These are phyloP conservation scores for Drosophila ezoana DNA, from an alignment of 2,888 invertebrate species.

Conservation along the genomic window DNA sequence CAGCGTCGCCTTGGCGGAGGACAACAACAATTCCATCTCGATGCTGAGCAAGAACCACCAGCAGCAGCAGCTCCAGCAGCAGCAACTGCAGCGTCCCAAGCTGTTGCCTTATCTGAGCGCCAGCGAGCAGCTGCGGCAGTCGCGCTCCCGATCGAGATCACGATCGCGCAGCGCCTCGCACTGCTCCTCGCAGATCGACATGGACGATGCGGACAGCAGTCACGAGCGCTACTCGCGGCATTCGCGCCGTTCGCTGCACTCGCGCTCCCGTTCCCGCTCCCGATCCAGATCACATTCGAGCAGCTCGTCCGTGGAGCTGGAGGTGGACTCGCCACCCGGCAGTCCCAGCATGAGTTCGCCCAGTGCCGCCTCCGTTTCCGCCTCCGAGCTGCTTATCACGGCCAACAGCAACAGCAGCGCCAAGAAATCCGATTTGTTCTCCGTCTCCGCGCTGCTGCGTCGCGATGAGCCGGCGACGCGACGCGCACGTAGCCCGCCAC, in stretches of 20 bases:
- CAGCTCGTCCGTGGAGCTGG: conserved; percentile 89
- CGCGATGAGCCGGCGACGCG: conserved; percentile 88
- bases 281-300: conserved; percentile 78
- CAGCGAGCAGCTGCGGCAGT: conserved; percentile 68
- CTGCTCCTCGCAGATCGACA: conserved; percentile 79
- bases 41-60: conserved; percentile 83
- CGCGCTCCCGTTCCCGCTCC: conserved; percentile 73
- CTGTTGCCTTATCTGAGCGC: conserved; percentile 86
- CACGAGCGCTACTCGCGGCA: conserved; percentile 65
- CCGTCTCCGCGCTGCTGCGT: conserved; percentile 92
- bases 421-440: conserved; percentile 93
- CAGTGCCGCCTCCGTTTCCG: conserved; percentile 69
- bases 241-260: conserved; percentile 72
- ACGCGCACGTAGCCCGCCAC: conserved; percentile 54
- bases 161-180: conserved; percentile 81
- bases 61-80: conserved; percentile 59
- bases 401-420: conserved; percentile 83
- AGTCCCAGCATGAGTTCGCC: conserved; percentile 80
- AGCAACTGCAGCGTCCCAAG: conserved; percentile 85
- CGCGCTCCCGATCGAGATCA: conserved; percentile 74
- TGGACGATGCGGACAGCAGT: conserved; percentile 77
- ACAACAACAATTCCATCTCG: conserved; percentile 83
- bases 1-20: conserved; percentile 58
- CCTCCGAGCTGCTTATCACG: conserved; percentile 83
- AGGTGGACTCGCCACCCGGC: conserved; percentile 90